A percentile compares a stretch with the other conserved stretches of the same genome.
These are phyloP conservation scores for Drosophila hydei DNA, from an alignment of 1,140 invertebrate genomes.

Conservation along the genomic window DNA sequence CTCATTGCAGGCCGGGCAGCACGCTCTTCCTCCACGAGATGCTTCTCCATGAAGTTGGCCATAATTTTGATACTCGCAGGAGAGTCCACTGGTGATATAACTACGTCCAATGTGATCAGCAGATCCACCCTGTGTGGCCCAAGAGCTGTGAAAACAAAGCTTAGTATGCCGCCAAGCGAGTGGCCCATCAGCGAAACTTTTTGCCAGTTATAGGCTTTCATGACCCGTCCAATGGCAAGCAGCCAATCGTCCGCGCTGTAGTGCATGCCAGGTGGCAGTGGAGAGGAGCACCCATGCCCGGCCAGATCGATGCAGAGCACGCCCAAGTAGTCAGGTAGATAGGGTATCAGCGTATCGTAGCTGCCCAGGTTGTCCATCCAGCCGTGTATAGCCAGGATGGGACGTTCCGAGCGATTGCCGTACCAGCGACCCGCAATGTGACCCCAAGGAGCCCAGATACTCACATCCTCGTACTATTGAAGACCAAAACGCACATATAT, in stretches of 20 bases:
- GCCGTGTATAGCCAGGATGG: slow-evolving; percentile 89
- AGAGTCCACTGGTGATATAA: slow-evolving; percentile 83
- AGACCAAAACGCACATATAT: background rate
- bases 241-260: slow-evolving; percentile 86
- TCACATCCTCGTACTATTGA: slow-evolving; percentile 85
- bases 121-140: slow-evolving; percentile 86
- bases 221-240: slow-evolving; percentile 85
- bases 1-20: slow-evolving; percentile 10
- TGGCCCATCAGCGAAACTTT: slow-evolving; percentile 88
- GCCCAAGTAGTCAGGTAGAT: slow-evolving; percentile 85
- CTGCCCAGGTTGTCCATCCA: slow-evolving; percentile 90
- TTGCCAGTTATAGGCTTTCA: slow-evolving; percentile 88
- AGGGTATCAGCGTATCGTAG: slow-evolving; percentile 88
- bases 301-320: slow-evolving; percentile 89
- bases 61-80: background rate
- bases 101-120: slow-evolving; percentile 86
- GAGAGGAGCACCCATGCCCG: slow-evolving; percentile 89
- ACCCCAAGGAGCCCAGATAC: slow-evolving; percentile 87
- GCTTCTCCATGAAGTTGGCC: slow-evolving; percentile 34
- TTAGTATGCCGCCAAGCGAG: slow-evolving; percentile 87
- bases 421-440: slow-evolving; percentile 88
- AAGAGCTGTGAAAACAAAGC: slow-evolving; percentile 85
- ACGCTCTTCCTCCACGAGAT: slow-evolving; percentile 57
- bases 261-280: slow-evolving; percentile 85
- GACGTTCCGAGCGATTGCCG: slow-evolving; percentile 86